Evolutionary conservation across 2,888 invertebrate genomes (phyloP).

Genomic region (Acanthacorydalis orientalis): DNA sequence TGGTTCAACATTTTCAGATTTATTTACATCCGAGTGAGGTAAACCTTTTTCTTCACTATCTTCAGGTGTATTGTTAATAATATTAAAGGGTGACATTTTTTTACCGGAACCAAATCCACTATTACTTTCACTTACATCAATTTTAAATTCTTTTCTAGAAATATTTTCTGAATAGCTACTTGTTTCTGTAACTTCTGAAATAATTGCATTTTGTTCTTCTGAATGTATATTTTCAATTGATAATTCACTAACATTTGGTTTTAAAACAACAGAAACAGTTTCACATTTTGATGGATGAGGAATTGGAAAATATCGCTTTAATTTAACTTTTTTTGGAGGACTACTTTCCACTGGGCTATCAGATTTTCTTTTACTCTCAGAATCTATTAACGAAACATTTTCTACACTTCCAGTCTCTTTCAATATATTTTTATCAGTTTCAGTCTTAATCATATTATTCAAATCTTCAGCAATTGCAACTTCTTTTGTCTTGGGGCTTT

Average conservation of each 20-base stretch:
- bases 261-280: no score
- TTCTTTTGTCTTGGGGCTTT: not conserved
- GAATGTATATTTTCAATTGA: not conserved
- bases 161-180: no score
- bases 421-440: not conserved
- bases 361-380: not conserved
- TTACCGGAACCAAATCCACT: no score
- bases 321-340: not conserved
- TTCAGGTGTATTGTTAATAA: no score
- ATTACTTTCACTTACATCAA: no score
- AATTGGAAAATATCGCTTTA: not conserved
- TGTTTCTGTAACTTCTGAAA: no score
- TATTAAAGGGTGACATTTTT: no score
- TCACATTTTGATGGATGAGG: not conserved
- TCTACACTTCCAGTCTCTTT: not conserved
- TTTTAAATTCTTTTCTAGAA: no score
- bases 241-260: not conserved
- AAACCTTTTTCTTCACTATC: no score
- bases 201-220: no score
- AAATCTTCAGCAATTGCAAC: not conserved
- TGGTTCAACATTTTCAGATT: no score
- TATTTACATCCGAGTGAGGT: no score
- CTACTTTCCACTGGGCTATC: not conserved
- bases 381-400: not conserved
- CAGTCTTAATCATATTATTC: not conserved